phyloP scores from a whole-genome alignment of 2,113 vertebrate species.

The Protomyctophum bolini region DNA sequence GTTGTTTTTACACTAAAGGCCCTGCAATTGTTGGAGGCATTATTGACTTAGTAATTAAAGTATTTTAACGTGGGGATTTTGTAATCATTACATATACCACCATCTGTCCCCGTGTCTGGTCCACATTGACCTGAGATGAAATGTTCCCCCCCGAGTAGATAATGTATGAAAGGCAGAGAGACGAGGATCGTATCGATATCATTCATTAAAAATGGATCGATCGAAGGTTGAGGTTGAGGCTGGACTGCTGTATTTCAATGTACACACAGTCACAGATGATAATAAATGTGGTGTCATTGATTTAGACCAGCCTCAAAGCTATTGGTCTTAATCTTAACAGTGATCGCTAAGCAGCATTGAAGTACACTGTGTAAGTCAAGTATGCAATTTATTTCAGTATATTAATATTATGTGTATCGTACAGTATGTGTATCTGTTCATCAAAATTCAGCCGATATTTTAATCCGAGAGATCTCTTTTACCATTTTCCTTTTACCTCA shows the following conservation, averaged over 20 bases:
- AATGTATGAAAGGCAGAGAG: conserved; percentile 63
- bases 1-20: conserved; percentile 97
- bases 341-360: too few relatives aligned
- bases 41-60: conserved; percentile 99
- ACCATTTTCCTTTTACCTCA: too few relatives aligned
- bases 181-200: conserved; percentile 38
- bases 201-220: conserved; percentile 29
- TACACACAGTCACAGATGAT: too few relatives aligned
- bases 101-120: conserved; percentile 88
- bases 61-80: conserved; percentile 98
- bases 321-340: too few relatives aligned
- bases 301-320: too few relatives aligned
- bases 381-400: too few relatives aligned
- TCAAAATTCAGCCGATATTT: too few relatives aligned
- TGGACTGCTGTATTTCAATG: conserved; percentile 15
- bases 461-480: too few relatives aligned
- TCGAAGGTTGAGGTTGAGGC: conserved; percentile 14
- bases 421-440: too few relatives aligned
- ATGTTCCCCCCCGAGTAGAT: conserved; percentile 74
- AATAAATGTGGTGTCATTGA: too few relatives aligned
- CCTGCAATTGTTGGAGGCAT: conserved; percentile 89
- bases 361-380: too few relatives aligned
- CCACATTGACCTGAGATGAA: conserved; percentile 67
- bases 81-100: conserved; percentile 95
- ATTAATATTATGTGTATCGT: too few relatives aligned